A percentile compares a stretch with the other conserved stretches of the same genome.
Evolutionary conservation across 2,113 vertebrate genomes (phyloP).

Genomic region (Pithys albifrons): DNA sequence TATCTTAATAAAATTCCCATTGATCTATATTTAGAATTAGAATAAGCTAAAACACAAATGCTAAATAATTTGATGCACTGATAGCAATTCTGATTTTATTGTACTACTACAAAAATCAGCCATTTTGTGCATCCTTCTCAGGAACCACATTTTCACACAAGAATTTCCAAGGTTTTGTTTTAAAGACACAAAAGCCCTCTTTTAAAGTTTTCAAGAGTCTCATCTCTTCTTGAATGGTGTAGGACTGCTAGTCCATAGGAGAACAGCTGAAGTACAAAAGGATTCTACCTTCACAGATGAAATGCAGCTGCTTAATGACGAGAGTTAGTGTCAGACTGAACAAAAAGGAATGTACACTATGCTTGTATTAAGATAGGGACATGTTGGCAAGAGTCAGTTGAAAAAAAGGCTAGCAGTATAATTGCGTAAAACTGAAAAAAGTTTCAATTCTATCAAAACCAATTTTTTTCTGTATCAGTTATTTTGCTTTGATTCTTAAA

Average conservation of each 20-base stretch:
- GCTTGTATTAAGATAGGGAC: background rate
- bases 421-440: background rate
- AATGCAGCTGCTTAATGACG: background rate
- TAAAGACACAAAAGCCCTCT: background rate
- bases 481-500: background rate
- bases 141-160: background rate
- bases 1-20: background rate
- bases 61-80: background rate
- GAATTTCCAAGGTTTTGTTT: background rate
- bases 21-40: background rate
- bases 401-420: background rate
- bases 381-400: background rate
- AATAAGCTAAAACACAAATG: background rate
- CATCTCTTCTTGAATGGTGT: background rate
- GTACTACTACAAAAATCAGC: background rate
- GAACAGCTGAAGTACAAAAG: background rate
- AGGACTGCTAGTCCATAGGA: background rate
- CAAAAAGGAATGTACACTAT: background rate
- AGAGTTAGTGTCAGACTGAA: background rate
- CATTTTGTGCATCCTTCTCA: background rate
- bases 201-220: background rate
- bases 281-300: background rate
- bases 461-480: background rate
- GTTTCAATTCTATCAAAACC: background rate
- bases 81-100: background rate